A percentile compares a stretch with the other conserved stretches of the same genome.
Evolutionary conservation across 2,113 vertebrate species (phyloP).

Genomic region (Hydropotes inermis): DNA sequence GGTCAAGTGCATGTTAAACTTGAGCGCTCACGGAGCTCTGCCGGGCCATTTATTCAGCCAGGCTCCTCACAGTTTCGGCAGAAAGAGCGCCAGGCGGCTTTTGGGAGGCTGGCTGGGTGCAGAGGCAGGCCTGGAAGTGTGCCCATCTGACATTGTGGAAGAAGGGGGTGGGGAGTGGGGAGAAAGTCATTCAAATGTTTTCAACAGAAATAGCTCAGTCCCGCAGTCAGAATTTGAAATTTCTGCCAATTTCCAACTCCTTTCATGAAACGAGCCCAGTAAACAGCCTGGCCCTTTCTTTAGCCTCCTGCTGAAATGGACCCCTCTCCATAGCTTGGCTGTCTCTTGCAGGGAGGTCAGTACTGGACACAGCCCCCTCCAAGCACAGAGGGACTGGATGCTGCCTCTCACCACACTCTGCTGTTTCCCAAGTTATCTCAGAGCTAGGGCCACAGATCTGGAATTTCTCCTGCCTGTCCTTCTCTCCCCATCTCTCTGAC

Average conservation of each 20-base stretch:
- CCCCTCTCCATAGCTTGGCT: neutral
- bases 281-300: slow-evolving; percentile 29
- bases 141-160: slow-evolving; percentile 45
- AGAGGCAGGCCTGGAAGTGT: slow-evolving; percentile 59
- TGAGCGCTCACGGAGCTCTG: slow-evolving; percentile 61
- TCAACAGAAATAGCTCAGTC: slow-evolving; percentile 63
- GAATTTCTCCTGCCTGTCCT: neutral
- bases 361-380: neutral
- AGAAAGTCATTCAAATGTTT: slow-evolving; percentile 51
- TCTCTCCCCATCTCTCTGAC: neutral
- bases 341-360: neutral
- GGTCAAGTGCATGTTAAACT: slow-evolving; percentile 77
- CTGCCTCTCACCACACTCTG: neutral
- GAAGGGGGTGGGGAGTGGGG: neutral
- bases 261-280: slow-evolving; percentile 27
- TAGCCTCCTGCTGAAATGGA: neutral
- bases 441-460: neutral
- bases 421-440: neutral
- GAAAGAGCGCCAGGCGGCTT: slow-evolving; percentile 42
- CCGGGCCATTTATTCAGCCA: slow-evolving; percentile 49
- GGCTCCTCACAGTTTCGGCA: slow-evolving; percentile 15
- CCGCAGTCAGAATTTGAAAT: slow-evolving; percentile 55
- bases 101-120: slow-evolving; percentile 26
- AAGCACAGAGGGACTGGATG: neutral
- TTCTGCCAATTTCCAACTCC: slow-evolving; percentile 59